Percentiles rank a stretch among this genome's conserved stretches.
Evolutionary conservation across 2,797 vertebrate species (phyloP).

Genomic region (Avahi laniger): DNA sequence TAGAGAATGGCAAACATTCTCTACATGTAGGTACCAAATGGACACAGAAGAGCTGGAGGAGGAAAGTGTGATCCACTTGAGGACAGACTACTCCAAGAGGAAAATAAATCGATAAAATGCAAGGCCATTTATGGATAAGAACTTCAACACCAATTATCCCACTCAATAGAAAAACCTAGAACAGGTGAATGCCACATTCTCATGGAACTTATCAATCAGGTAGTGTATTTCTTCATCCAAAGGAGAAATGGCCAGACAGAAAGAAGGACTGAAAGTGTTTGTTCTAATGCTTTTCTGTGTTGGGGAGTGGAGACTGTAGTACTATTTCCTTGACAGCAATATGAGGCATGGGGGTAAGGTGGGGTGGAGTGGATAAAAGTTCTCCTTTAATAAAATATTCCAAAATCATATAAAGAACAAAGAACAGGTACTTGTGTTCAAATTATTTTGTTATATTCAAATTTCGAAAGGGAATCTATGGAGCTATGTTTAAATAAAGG

Average conservation of each 20-base stretch:
- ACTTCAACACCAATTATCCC: no score
- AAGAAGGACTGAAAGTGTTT: background rate
- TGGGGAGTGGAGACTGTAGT: background rate
- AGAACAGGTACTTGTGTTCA: background rate
- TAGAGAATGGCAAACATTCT: background rate
- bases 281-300: background rate
- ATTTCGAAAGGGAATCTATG: constrained; percentile 8
- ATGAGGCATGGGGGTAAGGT: background rate
- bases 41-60: background rate
- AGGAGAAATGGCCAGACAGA: background rate
- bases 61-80: background rate
- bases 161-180: no score
- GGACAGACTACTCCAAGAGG: background rate
- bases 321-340: background rate
- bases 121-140: no score
- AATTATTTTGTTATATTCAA: background rate
- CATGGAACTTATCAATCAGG: background rate
- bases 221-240: background rate
- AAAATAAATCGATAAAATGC: no score
- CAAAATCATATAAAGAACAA: background rate
- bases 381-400: background rate
- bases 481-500: background rate
- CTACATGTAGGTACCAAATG: background rate
- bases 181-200: background rate
- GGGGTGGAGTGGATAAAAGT: background rate